phyloP scores from a whole-genome alignment of 2,888 invertebrate species.

The Dynastes grantii region DNA sequence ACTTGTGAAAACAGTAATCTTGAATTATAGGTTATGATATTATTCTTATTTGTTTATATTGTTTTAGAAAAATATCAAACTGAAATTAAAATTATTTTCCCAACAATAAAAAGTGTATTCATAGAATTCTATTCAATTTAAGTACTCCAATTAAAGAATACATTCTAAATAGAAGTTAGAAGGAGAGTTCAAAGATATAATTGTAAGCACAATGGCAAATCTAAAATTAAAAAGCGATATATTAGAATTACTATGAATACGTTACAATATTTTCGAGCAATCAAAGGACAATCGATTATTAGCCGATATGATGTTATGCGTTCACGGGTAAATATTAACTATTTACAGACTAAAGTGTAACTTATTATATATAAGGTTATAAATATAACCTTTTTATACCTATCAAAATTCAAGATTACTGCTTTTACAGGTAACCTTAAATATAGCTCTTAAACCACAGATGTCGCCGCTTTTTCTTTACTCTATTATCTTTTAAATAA shows the following conservation, averaged over 20 bases:
- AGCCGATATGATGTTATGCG: not conserved
- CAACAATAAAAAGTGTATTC: not conserved
- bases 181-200: too few species aligned
- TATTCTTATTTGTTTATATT: too few species aligned
- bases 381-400: too few species aligned
- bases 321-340: not conserved
- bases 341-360: not conserved
- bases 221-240: not conserved
- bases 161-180: not conserved
- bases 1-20: not conserved
- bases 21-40: too few species aligned
- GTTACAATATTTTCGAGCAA: constrained; percentile 1
- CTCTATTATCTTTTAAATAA: too few species aligned
- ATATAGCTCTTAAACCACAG: too few species aligned
- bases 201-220: not conserved
- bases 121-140: too few species aligned
- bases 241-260: not conserved
- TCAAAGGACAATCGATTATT: not conserved
- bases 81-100: not conserved
- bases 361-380: too few species aligned
- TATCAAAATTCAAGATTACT: too few species aligned
- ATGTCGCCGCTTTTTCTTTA: too few species aligned
- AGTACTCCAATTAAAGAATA: not conserved
- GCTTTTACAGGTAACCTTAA: too few species aligned
- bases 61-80: too few species aligned